Percentiles rank a stretch among this genome's conserved stretches.
phyloP scores from a whole-genome alignment of 2,113 vertebrate genomes.

The Echinops telfairi region DNA sequence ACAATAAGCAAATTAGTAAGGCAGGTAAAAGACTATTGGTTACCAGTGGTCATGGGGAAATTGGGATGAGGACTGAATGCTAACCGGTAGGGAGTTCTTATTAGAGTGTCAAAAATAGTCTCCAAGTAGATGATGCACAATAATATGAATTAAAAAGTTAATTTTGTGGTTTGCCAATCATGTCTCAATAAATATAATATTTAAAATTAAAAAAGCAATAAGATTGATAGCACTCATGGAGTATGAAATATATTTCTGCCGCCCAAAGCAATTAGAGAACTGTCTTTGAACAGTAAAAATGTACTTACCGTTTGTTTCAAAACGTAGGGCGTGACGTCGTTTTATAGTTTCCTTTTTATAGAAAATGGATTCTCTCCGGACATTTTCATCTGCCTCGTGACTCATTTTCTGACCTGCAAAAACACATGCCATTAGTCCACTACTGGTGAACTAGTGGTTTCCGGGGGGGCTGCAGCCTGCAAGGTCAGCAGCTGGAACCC shows the following conservation, averaged over 20 bases:
- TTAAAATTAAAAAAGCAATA: neutral
- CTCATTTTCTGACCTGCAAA: neutral
- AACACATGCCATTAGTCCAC: neutral
- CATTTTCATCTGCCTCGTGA: neutral
- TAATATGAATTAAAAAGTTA: neutral
- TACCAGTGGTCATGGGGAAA: neutral
- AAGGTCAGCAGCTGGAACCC: no score
- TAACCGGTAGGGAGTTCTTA: neutral
- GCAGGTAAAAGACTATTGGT: neutral
- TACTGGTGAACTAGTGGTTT: no score
- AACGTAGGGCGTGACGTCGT: neutral
- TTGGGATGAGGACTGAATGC: neutral
- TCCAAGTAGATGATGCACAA: neutral
- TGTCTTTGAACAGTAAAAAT: neutral
- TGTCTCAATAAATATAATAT: neutral
- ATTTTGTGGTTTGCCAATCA: neutral
- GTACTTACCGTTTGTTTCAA: neutral
- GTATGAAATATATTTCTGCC: neutral
- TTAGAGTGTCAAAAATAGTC: neutral
- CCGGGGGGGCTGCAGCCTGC: no score
- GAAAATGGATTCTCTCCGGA: neutral
- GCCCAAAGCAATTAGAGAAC: neutral
- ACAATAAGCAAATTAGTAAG: neutral
- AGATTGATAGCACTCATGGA: neutral
- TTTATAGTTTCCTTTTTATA: neutral